These are phyloP conservation scores for Indicator indicator DNA, from an alignment of 2,113 vertebrate species.

Conservation along the genomic window DNA sequence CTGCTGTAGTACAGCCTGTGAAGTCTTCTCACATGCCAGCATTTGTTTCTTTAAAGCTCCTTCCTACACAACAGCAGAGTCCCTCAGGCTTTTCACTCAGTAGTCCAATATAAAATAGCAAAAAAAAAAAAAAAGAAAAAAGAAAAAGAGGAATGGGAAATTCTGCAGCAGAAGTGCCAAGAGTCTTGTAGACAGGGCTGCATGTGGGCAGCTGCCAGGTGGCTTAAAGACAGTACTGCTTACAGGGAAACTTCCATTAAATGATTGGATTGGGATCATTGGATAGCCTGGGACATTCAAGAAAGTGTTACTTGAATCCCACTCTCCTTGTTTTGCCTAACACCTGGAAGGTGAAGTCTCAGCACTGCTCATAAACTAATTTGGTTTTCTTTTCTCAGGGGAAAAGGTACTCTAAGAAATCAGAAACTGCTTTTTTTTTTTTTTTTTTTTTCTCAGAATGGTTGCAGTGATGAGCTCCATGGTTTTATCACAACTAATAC, in stretches of 20 bases:
- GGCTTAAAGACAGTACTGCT: neutral
- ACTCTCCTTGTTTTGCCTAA: neutral
- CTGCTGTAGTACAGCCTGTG: neutral
- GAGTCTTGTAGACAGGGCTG: neutral
- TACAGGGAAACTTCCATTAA: neutral
- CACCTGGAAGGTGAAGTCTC: neutral
- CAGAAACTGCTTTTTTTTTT: too few relatives aligned
- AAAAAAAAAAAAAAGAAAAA: neutral
- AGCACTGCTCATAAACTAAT: accelerated
- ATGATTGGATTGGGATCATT: neutral
- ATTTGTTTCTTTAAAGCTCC: neutral
- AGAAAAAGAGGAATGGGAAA: neutral
- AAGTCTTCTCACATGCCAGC: neutral
- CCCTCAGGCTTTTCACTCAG: neutral
- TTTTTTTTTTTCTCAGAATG: neutral
- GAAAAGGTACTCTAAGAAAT: neutral
- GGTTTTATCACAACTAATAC: neutral
- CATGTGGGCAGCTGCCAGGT: neutral
- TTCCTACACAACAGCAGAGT: neutral
- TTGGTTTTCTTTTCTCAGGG: neutral
- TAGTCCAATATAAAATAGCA: neutral
- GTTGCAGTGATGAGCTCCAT: neutral
- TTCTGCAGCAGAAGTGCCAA: neutral
- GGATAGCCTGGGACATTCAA: neutral
- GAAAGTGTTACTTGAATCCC: neutral